Conservation (phyloP, 1,140 invertebrate species). For the Brachionus calyciflorus region DNA sequence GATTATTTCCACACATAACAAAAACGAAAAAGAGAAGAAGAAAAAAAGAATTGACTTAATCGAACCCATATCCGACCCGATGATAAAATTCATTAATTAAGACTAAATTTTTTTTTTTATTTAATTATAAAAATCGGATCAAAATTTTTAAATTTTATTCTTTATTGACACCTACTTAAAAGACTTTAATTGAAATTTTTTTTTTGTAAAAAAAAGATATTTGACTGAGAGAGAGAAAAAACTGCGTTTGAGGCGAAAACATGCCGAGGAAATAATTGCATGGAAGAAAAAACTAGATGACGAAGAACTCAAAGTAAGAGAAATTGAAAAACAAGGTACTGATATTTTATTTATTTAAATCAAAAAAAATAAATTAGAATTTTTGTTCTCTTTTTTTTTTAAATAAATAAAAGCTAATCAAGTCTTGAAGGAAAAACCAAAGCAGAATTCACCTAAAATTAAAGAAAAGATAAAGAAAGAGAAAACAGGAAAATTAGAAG, state of each 20-base stretch:
- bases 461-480: conserved; percentile 5
- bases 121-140: too few species aligned
- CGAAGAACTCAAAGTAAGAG: conserved; percentile 55
- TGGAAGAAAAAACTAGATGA: conserved; percentile 59
- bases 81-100: too few species aligned
- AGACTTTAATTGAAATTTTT: not conserved
- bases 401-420: not conserved
- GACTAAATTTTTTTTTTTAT: too few species aligned
- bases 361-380: not conserved
- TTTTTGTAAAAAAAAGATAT: too few species aligned
- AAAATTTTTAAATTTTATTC: too few species aligned
- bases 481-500: not conserved
- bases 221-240: conserved; percentile 57
- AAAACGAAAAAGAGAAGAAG: too few species aligned
- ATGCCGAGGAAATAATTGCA: conserved; percentile 57
- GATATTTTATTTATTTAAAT: not conserved
- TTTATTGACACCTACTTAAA: not conserved
- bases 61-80: too few species aligned
- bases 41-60: too few species aligned
- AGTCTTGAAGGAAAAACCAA: conserved; percentile 16
- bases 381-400: not conserved
- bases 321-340: conserved; percentile 55
- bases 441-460: not conserved
- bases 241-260: conserved; percentile 55
- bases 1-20: too few species aligned